These are phyloP conservation scores for Coregonus ussuriensis DNA, from an alignment of 2,797 vertebrate species.

Conservation along the genomic window DNA sequence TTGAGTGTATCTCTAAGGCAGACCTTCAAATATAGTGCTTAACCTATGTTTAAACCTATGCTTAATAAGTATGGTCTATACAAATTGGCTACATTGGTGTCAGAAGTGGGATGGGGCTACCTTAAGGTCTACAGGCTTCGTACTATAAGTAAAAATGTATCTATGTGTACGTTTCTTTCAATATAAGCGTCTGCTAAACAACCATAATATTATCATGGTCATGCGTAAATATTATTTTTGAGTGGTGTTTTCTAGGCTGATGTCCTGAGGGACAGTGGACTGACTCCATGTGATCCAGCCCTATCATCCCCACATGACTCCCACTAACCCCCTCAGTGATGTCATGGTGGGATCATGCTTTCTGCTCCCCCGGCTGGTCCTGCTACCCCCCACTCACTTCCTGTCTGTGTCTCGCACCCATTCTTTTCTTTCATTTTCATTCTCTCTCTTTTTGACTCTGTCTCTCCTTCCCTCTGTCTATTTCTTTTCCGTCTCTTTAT, in stretches of 20 bases:
- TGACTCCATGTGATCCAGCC: constrained; percentile 48
- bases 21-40: background rate
- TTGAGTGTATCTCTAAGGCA: background rate
- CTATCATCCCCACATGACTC: constrained; percentile 36
- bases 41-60: no score
- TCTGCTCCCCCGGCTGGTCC: background rate
- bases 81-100: background rate
- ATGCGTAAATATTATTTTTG: background rate
- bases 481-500: background rate
- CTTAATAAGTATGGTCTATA: no score
- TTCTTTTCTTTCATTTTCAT: background rate
- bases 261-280: constrained; percentile 2
- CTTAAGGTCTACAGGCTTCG: background rate
- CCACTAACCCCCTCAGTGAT: constrained; percentile 38
- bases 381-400: constrained; percentile 31
- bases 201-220: background rate
- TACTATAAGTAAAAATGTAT: background rate
- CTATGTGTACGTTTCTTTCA: background rate
- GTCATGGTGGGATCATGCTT: constrained; percentile 41
- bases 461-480: background rate
- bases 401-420: constrained; percentile 25
- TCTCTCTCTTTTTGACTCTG: constrained; percentile 29
- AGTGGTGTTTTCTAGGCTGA: background rate
- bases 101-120: background rate
- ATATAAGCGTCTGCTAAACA: background rate